Evolutionary conservation across 1,140 invertebrate species (phyloP), one percentile per base, ranked within the genome.

Genomic region (Nylanderia fulva): DNA sequence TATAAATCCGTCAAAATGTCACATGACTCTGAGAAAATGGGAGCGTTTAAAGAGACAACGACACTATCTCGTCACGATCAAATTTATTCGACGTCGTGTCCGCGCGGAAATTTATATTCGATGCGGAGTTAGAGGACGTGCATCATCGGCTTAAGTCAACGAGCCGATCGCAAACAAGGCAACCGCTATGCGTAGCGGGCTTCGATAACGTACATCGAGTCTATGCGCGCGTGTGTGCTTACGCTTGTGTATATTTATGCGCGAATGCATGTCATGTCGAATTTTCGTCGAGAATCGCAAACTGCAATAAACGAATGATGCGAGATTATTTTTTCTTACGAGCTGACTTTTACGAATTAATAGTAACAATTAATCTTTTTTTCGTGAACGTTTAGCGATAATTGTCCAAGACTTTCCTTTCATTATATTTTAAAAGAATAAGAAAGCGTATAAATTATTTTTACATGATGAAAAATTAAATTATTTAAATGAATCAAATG

Each of bases 121-220:
- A 77, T 69, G 82, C 83, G 79, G 75, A 72, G 45, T 85, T 75
- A 77, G 69, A 69, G 76, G 86, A 68, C 72, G 84, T 87, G 84
- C 83, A 88, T 88, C 87, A 88, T 87, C 86, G 83, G 83, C 84
- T 88, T 88, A 87, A 87, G 86, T 88, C 84, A 88, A 88, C 86
- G 84, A 88, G 86, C 86, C 75, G 83, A 88, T 85, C 54, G 75
- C 83, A 88, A 88, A 88, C 86, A 88, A 85, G 75, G 33, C 68
- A 75, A 68, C 79, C 64, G 39, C 58, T 60, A 42, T 36, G 74
- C 86, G 39, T 63, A n/a, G 42, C 63, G 80, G 61, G 54, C 36
- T 24, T 75, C 76, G 84, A 85, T 82, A 85, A 66, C 77, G 48
- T 39, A 39, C 60, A 11, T 60, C 45, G 27, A 86, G 79, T 83